Conservation (phyloP, 2,113 vertebrate species). For the Pardalotus punctatus region DNA sequence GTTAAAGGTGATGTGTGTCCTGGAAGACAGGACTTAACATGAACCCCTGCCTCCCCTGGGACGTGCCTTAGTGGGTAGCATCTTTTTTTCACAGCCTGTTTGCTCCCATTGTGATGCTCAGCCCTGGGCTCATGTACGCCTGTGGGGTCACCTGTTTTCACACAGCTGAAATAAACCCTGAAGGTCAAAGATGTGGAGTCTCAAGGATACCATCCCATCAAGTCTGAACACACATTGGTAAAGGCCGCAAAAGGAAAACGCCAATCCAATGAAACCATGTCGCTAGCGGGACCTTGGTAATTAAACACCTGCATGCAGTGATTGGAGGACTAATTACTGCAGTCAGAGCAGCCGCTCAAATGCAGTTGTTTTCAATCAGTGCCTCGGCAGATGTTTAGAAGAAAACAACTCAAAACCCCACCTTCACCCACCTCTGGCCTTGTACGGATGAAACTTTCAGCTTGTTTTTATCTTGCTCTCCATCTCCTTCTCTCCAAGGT, state of each 20-base stretch:
- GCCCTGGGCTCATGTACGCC: rapidly evolving
- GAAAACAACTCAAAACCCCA: background rate
- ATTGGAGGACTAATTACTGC: background rate
- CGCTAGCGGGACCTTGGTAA: background rate
- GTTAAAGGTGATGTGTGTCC: background rate
- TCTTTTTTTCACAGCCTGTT: background rate
- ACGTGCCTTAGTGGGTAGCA: background rate
- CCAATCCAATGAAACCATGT: background rate
- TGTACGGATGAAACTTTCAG: background rate
- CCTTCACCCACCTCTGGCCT: background rate
- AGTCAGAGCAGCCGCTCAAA: background rate
- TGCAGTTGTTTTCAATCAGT: background rate
- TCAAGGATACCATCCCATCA: background rate
- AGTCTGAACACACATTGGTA: background rate
- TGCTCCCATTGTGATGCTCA: rapidly evolving
- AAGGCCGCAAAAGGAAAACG: background rate
- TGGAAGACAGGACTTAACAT: rapidly evolving
- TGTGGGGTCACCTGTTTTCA: rapidly evolving
- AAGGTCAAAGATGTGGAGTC: background rate
- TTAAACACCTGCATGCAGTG: background rate
- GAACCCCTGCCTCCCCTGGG: background rate
- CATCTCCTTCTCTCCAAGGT: background rate
- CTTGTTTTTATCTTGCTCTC: background rate
- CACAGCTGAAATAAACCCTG: background rate
- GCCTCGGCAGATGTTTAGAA: background rate